A percentile compares a stretch with the other conserved stretches of the same genome.
Conservation (phyloP, 1,140 invertebrate genomes). For the Patella vulgata region DNA sequence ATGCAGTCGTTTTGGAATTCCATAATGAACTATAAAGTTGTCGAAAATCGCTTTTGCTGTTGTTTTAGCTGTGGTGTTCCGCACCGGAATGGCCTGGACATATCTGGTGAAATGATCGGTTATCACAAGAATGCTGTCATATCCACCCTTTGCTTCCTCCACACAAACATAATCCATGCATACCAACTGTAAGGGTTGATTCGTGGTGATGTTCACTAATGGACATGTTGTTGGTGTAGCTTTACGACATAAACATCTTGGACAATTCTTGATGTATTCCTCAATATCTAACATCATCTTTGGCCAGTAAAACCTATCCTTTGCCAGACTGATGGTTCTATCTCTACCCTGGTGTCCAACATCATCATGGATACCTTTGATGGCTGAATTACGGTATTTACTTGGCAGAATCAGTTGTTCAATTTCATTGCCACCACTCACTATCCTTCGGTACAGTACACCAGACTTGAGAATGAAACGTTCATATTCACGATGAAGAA, state of each 20-base stretch:
- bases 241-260: conserved; percentile 9
- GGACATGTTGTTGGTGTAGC: not conserved
- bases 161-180: conserved; percentile 27
- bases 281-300: conserved; percentile 17
- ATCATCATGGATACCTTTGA: conserved; percentile 18
- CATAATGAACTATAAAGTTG: conserved; percentile 16
- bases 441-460: conserved; percentile 10
- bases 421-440: not conserved
- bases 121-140: conserved; percentile 24
- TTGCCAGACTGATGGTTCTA: conserved; percentile 7
- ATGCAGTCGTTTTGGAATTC: conserved; percentile 4
- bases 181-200: conserved; percentile 22
- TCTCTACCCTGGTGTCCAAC: conserved; percentile 31
- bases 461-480: too few relatives aligned
- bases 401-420: conserved; percentile 17
- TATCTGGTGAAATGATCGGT: conserved; percentile 31
- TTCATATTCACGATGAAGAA: too few relatives aligned
- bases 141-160: conserved; percentile 20
- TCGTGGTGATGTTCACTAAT: conserved; percentile 7
- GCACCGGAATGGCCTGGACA: conserved; percentile 15
- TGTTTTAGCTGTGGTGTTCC: conserved; percentile 20
- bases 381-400: not conserved
- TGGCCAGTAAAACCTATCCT: conserved; percentile 28
- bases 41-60: conserved; percentile 27
- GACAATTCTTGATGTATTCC: conserved; percentile 3